A percentile compares a stretch with the other conserved stretches of the same genome.
Evolutionary conservation across 2,113 vertebrate genomes (phyloP).

Genomic region (Otolemur garnettii): DNA sequence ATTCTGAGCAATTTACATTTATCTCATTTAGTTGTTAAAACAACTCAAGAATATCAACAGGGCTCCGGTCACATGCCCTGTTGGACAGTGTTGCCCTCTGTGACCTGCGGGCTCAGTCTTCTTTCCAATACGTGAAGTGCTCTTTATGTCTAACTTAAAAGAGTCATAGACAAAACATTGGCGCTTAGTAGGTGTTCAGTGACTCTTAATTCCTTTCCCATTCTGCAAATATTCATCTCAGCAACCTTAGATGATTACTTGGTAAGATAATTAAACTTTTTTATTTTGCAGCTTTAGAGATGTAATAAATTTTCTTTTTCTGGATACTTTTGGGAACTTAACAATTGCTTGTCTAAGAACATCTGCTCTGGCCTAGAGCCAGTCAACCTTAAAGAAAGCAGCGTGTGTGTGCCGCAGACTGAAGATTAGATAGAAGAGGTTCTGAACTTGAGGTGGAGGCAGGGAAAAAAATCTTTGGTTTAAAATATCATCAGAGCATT

Average conservation of each 20-base stretch:
- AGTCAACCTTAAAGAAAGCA: not conserved
- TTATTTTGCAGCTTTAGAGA: slow-evolving; percentile 44
- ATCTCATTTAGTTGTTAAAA: slow-evolving; percentile 40
- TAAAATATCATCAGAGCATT: not conserved
- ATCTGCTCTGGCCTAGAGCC: not conserved
- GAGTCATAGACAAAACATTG: not conserved
- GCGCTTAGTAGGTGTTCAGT: not conserved
- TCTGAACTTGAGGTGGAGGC: not conserved
- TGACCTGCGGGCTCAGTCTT: not conserved
- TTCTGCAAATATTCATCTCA: not conserved
- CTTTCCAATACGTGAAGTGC: not conserved
- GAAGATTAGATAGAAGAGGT: not conserved
- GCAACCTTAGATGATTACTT: not conserved
- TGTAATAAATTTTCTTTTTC: slow-evolving; percentile 57
- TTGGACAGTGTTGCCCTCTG: not conserved
- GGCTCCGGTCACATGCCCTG: not conserved
- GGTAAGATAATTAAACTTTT: not conserved
- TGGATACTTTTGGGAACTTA: not conserved
- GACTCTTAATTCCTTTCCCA: not conserved
- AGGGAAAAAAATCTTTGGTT: not conserved
- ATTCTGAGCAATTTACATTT: not conserved
- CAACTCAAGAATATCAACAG: not conserved
- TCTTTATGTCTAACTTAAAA: not conserved
- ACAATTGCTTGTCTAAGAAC: slow-evolving; percentile 19
- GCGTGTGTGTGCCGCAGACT: not conserved